Percentiles rank a stretch among this genome's conserved stretches.
These are phyloP conservation scores for Atherinomorus stipes DNA, from an alignment of 2,113 vertebrate genomes.

Conservation along the genomic window DNA sequence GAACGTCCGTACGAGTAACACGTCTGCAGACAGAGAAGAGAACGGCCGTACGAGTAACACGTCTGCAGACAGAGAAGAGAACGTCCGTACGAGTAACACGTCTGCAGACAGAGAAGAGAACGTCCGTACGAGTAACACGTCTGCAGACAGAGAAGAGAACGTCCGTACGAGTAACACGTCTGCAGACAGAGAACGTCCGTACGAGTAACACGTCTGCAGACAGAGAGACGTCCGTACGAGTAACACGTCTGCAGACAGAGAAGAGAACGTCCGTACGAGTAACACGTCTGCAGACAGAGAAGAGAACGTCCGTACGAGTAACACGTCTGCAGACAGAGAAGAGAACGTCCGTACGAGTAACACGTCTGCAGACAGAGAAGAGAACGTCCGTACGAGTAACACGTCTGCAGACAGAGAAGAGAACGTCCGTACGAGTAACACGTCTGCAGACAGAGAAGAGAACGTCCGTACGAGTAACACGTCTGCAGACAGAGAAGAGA, in stretches of 20 bases:
- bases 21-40: neutral
- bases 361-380: neutral
- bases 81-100: neutral
- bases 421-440: neutral
- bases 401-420: neutral
- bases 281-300: neutral
- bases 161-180: neutral
- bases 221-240: neutral
- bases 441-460: neutral
- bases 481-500: neutral
- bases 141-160: neutral
- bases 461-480: neutral
- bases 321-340: neutral
- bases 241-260: neutral
- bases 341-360: neutral
- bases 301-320: neutral
- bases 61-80: neutral
- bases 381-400: neutral
- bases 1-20: neutral
- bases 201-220: neutral
- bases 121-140: neutral
- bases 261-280: neutral
- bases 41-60: neutral
- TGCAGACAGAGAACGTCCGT: neutral
- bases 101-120: neutral